Evolutionary conservation across 2,888 invertebrate genomes (phyloP), one percentile per base, ranked within the genome.

Genomic region (Andrena bicolor): DNA sequence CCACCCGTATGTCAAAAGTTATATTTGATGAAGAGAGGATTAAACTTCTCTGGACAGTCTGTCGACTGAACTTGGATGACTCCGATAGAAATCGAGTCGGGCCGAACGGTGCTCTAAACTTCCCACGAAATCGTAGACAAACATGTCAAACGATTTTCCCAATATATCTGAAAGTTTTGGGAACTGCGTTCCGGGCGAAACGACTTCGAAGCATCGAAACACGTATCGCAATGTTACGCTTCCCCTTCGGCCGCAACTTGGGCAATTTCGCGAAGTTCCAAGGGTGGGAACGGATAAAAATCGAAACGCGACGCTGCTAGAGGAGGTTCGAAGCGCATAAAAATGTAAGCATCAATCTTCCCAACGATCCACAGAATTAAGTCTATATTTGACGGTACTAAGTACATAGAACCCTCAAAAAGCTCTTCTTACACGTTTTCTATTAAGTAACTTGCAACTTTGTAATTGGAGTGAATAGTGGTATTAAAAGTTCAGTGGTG

Each of bases 181-280:
- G 63, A 82, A 75, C 74, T 65, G 80, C 66, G 32, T 58, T 58
- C 30, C 60, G 58, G 58, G 77, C 26, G 35, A 72, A 70, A 74
- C 80, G 61, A 78, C 73, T 78, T 72, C 28, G 61, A 26, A 49
- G 66, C 48, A 66, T 23, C 66, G 70, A 41, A 30, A 75, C 70
- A 65, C 74, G 69, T 80, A 80, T 71, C 70, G 65, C 48, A 32
- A 66, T 66, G 66, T 71, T 61, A 41, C 51, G 71, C 26, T 49
- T 49, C 30, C 60, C 58, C 23, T n/a, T 35, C 48, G n/a, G 41
- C 28, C 32, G 63, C 61, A 68, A 80, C 76, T 80, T 76, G 51
- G n/a, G 23, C 80, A 68, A 78, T 78, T 80, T 71, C 53, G n/a
- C 2, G 41, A 78, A 75, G 69, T 79, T 75, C 35, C 63, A 20